A percentile compares a stretch with the other conserved stretches of the same genome.
phyloP scores from a whole-genome alignment of 2,888 invertebrate species.

The Peribatodes rhomboidaria region DNA sequence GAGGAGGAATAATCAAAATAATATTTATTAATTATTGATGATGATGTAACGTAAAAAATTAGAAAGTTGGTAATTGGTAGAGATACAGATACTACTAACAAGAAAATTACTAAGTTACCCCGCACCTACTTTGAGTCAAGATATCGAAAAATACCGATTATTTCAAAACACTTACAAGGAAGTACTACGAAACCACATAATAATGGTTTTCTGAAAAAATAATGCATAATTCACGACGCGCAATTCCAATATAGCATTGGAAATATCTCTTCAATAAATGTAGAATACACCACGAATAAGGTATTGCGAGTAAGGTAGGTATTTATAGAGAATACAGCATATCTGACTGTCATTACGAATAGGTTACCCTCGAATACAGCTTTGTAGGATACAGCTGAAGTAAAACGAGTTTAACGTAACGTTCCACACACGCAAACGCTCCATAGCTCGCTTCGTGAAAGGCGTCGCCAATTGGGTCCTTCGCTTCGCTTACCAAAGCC shows the following conservation, averaged over 20 bases:
- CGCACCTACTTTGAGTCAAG: too few species aligned
- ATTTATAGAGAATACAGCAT: too few species aligned
- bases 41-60: background rate
- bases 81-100: too few species aligned
- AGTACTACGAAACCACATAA: background rate
- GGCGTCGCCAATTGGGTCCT: slow-evolving; percentile 14
- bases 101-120: too few species aligned
- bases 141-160: too few species aligned
- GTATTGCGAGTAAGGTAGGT: too few species aligned
- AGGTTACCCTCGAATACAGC: slow-evolving; percentile 5
- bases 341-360: background rate
- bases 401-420: slow-evolving; percentile 3
- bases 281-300: background rate
- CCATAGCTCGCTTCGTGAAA: slow-evolving; percentile 18
- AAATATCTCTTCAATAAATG: background rate
- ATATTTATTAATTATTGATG: too few species aligned
- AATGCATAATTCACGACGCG: too few species aligned
- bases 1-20: too few species aligned
- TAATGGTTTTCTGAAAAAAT: background rate
- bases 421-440: slow-evolving; percentile 15
- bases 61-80: too few species aligned
- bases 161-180: background rate
- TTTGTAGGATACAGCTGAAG: background rate
- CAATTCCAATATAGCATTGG: too few species aligned
- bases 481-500: slow-evolving; percentile 28